Conservation (phyloP, 2,888 invertebrate species). For the Drosophila fulvimacula region DNA sequence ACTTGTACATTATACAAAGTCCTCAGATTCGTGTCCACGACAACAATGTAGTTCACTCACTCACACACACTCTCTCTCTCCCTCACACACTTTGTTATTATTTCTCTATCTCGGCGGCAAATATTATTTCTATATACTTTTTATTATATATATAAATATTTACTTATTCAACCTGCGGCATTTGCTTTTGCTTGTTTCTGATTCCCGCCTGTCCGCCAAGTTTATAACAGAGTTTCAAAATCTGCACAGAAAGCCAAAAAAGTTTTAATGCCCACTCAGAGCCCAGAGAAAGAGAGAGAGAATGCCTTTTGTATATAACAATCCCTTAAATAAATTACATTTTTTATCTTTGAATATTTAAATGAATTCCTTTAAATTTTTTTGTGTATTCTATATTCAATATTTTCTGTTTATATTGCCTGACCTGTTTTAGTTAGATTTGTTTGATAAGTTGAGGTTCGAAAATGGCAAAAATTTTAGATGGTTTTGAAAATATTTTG, state of each 20-base stretch:
- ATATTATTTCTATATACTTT: constrained; percentile 29
- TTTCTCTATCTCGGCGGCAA: constrained; percentile 7
- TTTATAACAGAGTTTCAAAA: constrained; percentile 12
- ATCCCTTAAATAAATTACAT: background rate
- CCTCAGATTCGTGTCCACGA: constrained; percentile 40
- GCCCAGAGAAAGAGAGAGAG: background rate
- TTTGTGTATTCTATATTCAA: background rate
- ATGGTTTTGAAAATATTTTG: background rate
- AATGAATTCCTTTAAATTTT: background rate
- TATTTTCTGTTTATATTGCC: background rate
- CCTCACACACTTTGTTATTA: background rate
- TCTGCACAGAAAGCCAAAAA: constrained; percentile 16
- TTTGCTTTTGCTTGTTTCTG: constrained; percentile 18
- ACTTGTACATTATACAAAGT: constrained; percentile 55
- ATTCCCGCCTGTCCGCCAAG: constrained; percentile 8
- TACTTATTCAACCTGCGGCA: constrained; percentile 27
- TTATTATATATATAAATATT: constrained; percentile 10
- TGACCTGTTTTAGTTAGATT: background rate
- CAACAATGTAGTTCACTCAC: constrained; percentile 42
- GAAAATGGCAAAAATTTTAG: background rate
- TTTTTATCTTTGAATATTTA: background rate
- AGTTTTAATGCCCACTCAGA: constrained; percentile 21
- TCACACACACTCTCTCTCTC: background rate
- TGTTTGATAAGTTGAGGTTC: too few relatives aligned
- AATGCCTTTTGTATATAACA: background rate